Percentiles rank a stretch among this genome's conserved stretches.
phyloP scores from a whole-genome alignment of 2,888 invertebrate genomes.

The Anthrax anthrax region DNA sequence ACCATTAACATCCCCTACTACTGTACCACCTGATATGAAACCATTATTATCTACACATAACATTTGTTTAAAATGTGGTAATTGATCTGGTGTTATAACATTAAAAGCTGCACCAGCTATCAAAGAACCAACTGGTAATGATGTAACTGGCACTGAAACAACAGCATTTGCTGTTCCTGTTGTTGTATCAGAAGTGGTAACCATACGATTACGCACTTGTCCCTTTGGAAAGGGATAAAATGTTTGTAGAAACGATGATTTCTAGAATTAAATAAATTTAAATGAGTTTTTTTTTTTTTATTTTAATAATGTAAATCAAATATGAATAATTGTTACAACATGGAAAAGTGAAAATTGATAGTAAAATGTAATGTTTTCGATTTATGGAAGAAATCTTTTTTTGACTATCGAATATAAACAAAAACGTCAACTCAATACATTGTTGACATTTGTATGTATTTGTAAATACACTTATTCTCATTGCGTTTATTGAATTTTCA shows the following conservation, averaged over 20 bases:
- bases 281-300: no score
- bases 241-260: not conserved
- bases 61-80: conserved; percentile 74
- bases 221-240: not conserved
- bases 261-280: not conserved
- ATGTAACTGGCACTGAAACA: conserved; percentile 27
- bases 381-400: no score
- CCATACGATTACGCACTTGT: conserved; percentile 24
- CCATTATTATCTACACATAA: conserved; percentile 76
- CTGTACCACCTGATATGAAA: conserved; percentile 53
- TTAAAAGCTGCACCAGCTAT: conserved; percentile 70
- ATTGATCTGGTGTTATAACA: conserved; percentile 71
- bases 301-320: no score
- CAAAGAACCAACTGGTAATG: conserved; percentile 62
- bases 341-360: no score
- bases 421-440: no score
- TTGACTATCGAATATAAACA: no score
- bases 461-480: no score
- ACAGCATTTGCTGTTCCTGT: conserved; percentile 26
- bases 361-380: no score
- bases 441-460: no score
- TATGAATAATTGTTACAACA: no score
- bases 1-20: conserved; percentile 43
- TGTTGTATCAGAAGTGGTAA: conserved; percentile 22
- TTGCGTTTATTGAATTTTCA: no score